These are phyloP conservation scores for Eupristina koningsbergeri DNA, from an alignment of 1,140 invertebrate genomes.

Conservation along the genomic window DNA sequence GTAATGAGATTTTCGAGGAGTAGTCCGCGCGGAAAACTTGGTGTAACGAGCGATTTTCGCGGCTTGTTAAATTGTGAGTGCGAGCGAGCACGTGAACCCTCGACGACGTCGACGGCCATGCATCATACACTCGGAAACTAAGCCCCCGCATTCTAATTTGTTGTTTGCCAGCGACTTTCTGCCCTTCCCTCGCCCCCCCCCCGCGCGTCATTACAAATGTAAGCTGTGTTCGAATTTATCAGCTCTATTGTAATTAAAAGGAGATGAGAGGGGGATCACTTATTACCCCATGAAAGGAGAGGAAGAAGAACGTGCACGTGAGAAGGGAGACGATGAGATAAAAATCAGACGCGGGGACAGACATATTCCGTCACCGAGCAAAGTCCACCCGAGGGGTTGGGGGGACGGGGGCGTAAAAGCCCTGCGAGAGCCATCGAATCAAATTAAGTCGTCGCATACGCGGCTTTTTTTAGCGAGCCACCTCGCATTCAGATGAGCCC, in stretches of 20 bases:
- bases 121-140: not conserved
- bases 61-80: constrained; percentile 45
- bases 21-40: constrained; percentile 35
- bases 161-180: not conserved
- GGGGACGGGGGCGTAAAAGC: not conserved
- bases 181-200: too few relatives aligned
- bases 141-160: not conserved
- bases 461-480: constrained; percentile 38
- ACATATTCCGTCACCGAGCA: not conserved
- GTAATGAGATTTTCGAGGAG: constrained; percentile 55
- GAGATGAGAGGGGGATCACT: too few relatives aligned
- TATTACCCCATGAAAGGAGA: not conserved
- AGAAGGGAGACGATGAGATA: not conserved
- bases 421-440: constrained; percentile 24
- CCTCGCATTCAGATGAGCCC: constrained; percentile 65
- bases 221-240: not conserved
- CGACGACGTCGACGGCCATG: not conserved
- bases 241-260: not conserved
- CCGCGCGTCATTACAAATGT: not conserved
- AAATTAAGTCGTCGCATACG: constrained; percentile 45
- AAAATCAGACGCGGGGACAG: not conserved
- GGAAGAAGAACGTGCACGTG: too few relatives aligned
- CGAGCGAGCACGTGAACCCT: not conserved
- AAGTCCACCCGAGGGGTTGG: not conserved
- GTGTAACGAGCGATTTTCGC: constrained; percentile 55